phyloP scores from a whole-genome alignment of 2,797 vertebrate genomes.

The Xiphorhynchus erythropygius region DNA sequence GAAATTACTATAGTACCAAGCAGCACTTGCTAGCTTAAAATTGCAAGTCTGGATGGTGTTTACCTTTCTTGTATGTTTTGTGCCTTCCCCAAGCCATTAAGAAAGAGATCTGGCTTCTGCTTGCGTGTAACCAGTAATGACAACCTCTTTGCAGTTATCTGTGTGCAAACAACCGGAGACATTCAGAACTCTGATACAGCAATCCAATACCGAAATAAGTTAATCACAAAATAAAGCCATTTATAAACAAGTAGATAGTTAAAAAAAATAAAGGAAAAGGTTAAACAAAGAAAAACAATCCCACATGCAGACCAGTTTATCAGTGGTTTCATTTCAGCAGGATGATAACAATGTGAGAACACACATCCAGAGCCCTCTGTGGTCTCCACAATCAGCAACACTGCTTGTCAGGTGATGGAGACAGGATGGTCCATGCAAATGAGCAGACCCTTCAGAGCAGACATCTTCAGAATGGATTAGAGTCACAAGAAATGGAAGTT shows the following conservation, averaged over 20 bases:
- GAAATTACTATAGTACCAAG: constrained; percentile 67
- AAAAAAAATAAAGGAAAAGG: constrained; percentile 43
- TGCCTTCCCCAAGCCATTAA: constrained; percentile 87
- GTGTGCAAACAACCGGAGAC: constrained; percentile 91
- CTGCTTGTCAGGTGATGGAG: constrained; percentile 77
- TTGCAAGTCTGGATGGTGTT: constrained; percentile 80
- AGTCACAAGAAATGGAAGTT: constrained; percentile 81
- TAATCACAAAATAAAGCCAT: constrained; percentile 70
- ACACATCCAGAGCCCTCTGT: constrained; percentile 69
- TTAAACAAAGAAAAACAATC: constrained; percentile 69
- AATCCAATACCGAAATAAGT: constrained; percentile 77
- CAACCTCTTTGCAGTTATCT: constrained; percentile 97
- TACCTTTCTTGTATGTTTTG: constrained; percentile 87
- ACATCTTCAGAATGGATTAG: constrained; percentile 80
- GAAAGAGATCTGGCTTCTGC: constrained; percentile 91
- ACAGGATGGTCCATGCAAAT: constrained; percentile 87
- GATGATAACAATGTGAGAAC: constrained; percentile 73
- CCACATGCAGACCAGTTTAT: constrained; percentile 76
- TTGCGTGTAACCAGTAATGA: constrained; percentile 94
- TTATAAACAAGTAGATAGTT: constrained; percentile 66
- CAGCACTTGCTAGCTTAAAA: constrained; percentile 76
- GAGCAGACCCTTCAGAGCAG: constrained; percentile 74
- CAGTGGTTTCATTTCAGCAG: constrained; percentile 65
- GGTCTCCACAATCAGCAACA: constrained; percentile 65
- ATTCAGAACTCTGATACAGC: constrained; percentile 83